phyloP scores from a whole-genome alignment of 2,113 vertebrate species.

The Cettia cetti region DNA sequence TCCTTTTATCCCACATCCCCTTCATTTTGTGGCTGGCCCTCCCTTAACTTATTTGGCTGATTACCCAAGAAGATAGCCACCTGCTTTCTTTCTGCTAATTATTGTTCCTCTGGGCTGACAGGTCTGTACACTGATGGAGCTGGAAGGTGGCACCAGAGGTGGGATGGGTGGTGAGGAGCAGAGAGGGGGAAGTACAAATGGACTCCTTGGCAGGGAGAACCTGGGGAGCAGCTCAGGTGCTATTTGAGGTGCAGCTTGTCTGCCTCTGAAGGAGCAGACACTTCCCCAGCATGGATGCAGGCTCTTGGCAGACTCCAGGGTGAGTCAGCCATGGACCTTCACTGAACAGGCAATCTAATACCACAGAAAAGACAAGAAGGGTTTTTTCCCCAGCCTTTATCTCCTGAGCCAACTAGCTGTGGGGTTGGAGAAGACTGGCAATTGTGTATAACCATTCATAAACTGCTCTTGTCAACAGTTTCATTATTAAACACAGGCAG shows the following conservation, averaged over 20 bases:
- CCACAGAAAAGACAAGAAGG: not conserved
- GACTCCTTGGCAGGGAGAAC: not conserved
- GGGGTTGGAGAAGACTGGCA: not conserved
- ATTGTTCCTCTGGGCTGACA: not conserved
- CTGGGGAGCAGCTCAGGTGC: not conserved
- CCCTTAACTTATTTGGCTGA: not conserved
- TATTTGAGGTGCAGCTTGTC: not conserved
- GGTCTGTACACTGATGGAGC: not conserved
- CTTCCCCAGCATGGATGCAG: not conserved
- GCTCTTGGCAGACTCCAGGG: not conserved
- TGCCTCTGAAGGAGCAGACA: not conserved
- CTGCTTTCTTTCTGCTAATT: not conserved
- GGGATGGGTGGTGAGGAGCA: not conserved
- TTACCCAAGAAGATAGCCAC: slow-evolving; percentile 7
- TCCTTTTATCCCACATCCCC: not conserved
- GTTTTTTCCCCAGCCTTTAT: not conserved
- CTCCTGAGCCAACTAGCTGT: not conserved
- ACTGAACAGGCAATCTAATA: not conserved
- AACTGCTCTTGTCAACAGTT: not conserved
- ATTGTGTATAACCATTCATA: not conserved
- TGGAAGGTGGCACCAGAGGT: not conserved
- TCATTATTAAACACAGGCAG: not conserved
- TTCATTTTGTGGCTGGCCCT: not conserved
- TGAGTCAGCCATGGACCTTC: not conserved
- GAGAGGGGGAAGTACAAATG: not conserved